Evolutionary conservation across 2,888 invertebrate genomes (phyloP).

Genomic region (Drosophila anomalata): DNA sequence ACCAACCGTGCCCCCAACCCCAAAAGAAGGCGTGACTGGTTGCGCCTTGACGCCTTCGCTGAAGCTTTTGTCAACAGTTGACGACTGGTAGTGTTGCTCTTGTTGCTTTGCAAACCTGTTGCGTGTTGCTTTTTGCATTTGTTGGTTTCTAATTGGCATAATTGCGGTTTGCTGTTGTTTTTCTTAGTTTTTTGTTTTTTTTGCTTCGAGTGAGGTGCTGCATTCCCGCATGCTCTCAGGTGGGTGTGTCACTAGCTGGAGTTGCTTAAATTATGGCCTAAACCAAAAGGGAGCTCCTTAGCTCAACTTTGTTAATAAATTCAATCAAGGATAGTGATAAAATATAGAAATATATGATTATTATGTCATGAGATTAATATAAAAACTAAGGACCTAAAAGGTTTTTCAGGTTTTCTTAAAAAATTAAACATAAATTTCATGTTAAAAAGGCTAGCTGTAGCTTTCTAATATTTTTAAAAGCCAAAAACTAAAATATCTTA

Average conservation of each 20-base stretch:
- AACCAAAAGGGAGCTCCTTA: slow-evolving; percentile 35
- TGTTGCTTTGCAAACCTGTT: slow-evolving; percentile 58
- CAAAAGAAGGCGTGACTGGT: slow-evolving; percentile 32
- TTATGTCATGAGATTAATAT: neutral
- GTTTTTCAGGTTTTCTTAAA: neutral
- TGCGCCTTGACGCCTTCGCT: slow-evolving; percentile 67
- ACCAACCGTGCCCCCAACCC: neutral
- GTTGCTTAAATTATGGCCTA: slow-evolving; percentile 62
- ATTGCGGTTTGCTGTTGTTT: slow-evolving; percentile 54
- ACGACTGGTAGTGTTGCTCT: slow-evolving; percentile 14
- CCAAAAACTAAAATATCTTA: too few species aligned
- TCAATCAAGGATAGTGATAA: neutral
- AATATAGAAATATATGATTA: neutral
- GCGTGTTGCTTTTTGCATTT: slow-evolving; percentile 66
- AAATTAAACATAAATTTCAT: too few species aligned
- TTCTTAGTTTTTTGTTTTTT: neutral
- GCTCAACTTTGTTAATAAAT: neutral
- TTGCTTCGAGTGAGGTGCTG: slow-evolving; percentile 35
- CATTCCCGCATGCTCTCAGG: slow-evolving; percentile 66
- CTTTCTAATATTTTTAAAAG: too few species aligned
- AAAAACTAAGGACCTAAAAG: neutral
- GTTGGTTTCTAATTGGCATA: slow-evolving; percentile 77
- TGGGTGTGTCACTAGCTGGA: slow-evolving; percentile 65
- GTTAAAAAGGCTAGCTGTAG: too few species aligned
- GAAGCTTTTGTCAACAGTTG: slow-evolving; percentile 66